Evolutionary conservation across 2,888 invertebrate genomes (phyloP), one percentile per base, ranked within the genome.

Genomic region (Parnassius mnemosyne): DNA sequence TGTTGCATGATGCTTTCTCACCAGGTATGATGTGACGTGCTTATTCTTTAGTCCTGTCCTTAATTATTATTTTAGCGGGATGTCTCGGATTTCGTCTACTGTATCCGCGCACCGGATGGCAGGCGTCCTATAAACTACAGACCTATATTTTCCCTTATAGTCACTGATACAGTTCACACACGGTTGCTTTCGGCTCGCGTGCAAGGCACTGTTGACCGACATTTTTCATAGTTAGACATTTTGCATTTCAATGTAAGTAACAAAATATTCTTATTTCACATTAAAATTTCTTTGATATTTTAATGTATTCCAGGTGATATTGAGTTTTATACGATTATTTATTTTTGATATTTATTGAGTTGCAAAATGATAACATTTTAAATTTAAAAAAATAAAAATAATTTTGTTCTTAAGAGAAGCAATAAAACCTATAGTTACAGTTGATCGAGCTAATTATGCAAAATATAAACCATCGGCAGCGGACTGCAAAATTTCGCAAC

Each of bases 401-500:
- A 34, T 34, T 34, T 34, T 34, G 34, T 34, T 34, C 12, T 50
- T 53, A 57, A 53, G 46, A 46, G 42, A 49, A 51, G 43, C 51
- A 60, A 53, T 65, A 66, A 65, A 58, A 63, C 44, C 60, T 69
- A 70, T 53, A 54, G 46, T 63, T 53, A 59, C 63, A 60, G 56
- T 57, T 41, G 63, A 60, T 60, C 68, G 70, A 61, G 60, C 57
- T 65, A 65, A 66, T 70, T 69, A 71, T 70, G 68, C 70, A 69
- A 71, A 69, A 66, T 65, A 66, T 69, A 69, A 71, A 70, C 67
- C 70, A 67, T 71, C 78, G 75, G 76, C 84, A 77, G 78, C 75
- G 75, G 75, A 80, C 85, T 83, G 87, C 85, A 81, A 87, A 88
- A 88, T 89, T 90, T 90, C 83, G 87, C 89, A 87, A 89, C 78